A percentile compares a stretch with the other conserved stretches of the same genome.
These are phyloP conservation scores for Caenorhabditis drosophilae DNA, from an alignment of 2,888 invertebrate species.

Conservation along the genomic window DNA sequence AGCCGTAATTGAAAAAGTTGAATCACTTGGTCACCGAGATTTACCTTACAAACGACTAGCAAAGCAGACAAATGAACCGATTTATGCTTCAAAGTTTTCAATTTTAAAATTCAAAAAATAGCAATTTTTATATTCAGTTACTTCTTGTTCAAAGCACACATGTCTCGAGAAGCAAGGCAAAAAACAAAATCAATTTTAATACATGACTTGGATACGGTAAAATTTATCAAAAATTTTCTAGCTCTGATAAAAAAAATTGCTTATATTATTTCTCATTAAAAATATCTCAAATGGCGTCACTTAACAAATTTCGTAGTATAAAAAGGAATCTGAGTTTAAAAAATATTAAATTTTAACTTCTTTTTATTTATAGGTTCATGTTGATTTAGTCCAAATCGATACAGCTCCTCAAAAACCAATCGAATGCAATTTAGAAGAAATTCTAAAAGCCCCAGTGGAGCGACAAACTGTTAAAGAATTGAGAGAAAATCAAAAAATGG, in stretches of 20 bases:
- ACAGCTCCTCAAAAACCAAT: conserved; percentile 18
- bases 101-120: too few relatives aligned
- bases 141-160: conserved; percentile 58
- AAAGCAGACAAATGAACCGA: conserved; percentile 61
- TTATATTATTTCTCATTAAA: not conserved
- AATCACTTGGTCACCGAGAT: conserved; percentile 65
- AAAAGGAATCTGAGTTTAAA: not conserved
- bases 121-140: conserved; percentile 36
- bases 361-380: conserved; percentile 50
- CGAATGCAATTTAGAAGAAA: conserved; percentile 62
- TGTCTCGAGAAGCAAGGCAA: conserved; percentile 53
- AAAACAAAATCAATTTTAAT: conserved; percentile 50
- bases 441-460: conserved; percentile 63
- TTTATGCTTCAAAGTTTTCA: conserved; percentile 63
- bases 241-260: not conserved
- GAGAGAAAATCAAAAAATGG: conserved; percentile 62
- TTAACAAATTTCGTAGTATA: too few relatives aligned
- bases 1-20: conserved; percentile 61
- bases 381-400: conserved; percentile 50
- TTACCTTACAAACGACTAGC: conserved; percentile 57
- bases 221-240: conserved; percentile 2
- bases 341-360: not conserved
- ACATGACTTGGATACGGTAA: conserved; percentile 62
- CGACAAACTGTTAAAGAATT: conserved; percentile 58
- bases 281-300: too few relatives aligned